Percentiles rank a stretch among this genome's conserved stretches.
Conservation (phyloP, 2,888 invertebrate species). For the Eretmocerus hayati region DNA sequence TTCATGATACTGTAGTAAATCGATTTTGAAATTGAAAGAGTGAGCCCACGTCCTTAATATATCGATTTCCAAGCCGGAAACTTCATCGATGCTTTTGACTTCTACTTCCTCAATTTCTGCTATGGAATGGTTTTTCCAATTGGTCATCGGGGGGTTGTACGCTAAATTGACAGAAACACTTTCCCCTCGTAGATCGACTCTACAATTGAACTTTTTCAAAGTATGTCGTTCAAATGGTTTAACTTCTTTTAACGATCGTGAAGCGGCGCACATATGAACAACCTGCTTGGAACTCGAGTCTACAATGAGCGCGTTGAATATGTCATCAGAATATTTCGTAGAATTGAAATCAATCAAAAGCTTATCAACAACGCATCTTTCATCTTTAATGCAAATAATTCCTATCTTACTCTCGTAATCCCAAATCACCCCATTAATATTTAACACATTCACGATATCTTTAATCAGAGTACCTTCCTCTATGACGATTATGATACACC, state of each 20-base stretch:
- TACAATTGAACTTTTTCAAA: not conserved
- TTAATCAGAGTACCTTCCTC: not conserved
- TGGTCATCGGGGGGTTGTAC: constrained; percentile 1
- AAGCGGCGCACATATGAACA: not conserved
- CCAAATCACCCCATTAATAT: not conserved
- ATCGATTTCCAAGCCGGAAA: not conserved
- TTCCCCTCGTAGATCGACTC: not conserved
- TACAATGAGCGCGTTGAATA: not conserved
- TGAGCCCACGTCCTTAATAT: not conserved
- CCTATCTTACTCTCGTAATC: not conserved
- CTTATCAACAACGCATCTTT: not conserved
- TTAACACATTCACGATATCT: not conserved
- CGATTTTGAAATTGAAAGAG: not conserved
- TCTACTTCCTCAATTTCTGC: not conserved
- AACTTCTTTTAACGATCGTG: not conserved
- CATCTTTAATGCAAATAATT: not conserved
- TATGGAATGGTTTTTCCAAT: not conserved
- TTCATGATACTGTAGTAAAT: not conserved
- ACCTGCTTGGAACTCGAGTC: not conserved
- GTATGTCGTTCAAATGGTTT: not conserved
- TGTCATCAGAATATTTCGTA: not conserved
- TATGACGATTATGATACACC: not conserved
- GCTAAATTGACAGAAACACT: not conserved
- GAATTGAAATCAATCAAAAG: not conserved
- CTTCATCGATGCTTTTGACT: not conserved